These are phyloP conservation scores for Sicus ferrugineus DNA, from an alignment of 2,888 invertebrate species.

Conservation along the genomic window DNA sequence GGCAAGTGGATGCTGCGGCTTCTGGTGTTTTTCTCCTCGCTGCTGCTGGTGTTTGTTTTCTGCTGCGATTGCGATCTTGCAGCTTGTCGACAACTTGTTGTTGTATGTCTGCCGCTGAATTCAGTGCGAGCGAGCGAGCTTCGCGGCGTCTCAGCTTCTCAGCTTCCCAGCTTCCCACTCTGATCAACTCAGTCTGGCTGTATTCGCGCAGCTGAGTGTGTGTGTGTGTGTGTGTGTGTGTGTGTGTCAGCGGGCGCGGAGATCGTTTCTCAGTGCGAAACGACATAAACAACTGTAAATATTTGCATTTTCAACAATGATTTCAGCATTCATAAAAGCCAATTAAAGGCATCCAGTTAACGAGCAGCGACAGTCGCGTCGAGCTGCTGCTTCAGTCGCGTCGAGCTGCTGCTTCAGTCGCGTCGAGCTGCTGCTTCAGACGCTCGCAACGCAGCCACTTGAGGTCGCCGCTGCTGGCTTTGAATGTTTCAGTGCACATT, in stretches of 20 bases:
- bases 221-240: conserved; percentile 24
- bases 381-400: background rate
- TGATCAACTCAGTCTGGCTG: no score
- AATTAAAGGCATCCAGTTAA: conserved; percentile 31
- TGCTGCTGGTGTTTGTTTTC: no score
- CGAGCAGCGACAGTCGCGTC: background rate
- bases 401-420: background rate
- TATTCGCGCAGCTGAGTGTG: background rate
- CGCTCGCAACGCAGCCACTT: conserved; percentile 1
- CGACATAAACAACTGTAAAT: conserved; percentile 23
- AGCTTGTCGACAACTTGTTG: conserved; percentile 15
- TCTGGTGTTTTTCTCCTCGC: background rate
- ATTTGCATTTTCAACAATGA: conserved; percentile 31
- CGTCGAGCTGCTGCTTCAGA: background rate
- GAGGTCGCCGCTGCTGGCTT: background rate
- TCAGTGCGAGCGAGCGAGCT: background rate
- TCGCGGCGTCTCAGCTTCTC: background rate
- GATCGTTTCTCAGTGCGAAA: conserved; percentile 7
- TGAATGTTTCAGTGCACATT: conserved; percentile 9
- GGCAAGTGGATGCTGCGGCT: background rate
- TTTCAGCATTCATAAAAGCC: conserved; percentile 30
- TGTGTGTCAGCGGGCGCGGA: background rate
- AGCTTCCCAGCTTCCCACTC: no score
- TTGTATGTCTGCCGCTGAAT: background rate
- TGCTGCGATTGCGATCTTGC: conserved; percentile 4